Evolutionary conservation across 2,113 vertebrate genomes (phyloP), one percentile per base, ranked within the genome.

Genomic region (Ceuthmochares aereus): DNA sequence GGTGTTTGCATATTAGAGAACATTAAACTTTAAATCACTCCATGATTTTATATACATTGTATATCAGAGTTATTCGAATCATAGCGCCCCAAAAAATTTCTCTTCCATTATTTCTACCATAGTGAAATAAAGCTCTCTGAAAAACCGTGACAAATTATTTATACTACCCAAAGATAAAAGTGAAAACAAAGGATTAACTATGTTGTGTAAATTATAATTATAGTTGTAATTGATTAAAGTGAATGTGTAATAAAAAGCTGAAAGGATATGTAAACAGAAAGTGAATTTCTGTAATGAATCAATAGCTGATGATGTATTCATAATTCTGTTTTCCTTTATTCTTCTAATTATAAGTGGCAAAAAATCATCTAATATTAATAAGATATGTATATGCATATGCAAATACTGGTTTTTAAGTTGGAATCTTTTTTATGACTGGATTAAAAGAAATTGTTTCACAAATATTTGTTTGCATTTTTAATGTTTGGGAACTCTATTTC

Each of bases 301-400:
- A 89, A 87, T 87, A 95, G 68, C 23, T 54, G 43, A 87, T 90
- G 52, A 86, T 68, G 23, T 12, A 84, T 87, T 95, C 66, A 68
- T 87, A 91, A 82, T 91, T 84, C 59, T 77, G 34, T 87, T 92
- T 89, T 62, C 20, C 21, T 84, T 93, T 95, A 92, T 86, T 86
- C 86, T 60, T 87, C 89, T 95, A 92, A 94, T 95, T 93, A 80
- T 79, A 86, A 43, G 27, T 82, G 69, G 77, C 58, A 92, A 96
- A 87, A 40, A 54, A 82, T 96, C 74, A 94, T 96, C 43, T 94
- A 93, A 94, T 95, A 95, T 96, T 96, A 89, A 91, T 94, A 93
- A 89, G 84, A 66, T 88, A 93, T 85, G 59, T 42, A 95, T 90
- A 95, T 85, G 59, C 47, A 95, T 90, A 95, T 95, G 51, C 70